Percentiles rank a stretch among this genome's conserved stretches.
Conservation (phyloP, 2,797 vertebrate genomes). For the Leucoraja ocellata region DNA sequence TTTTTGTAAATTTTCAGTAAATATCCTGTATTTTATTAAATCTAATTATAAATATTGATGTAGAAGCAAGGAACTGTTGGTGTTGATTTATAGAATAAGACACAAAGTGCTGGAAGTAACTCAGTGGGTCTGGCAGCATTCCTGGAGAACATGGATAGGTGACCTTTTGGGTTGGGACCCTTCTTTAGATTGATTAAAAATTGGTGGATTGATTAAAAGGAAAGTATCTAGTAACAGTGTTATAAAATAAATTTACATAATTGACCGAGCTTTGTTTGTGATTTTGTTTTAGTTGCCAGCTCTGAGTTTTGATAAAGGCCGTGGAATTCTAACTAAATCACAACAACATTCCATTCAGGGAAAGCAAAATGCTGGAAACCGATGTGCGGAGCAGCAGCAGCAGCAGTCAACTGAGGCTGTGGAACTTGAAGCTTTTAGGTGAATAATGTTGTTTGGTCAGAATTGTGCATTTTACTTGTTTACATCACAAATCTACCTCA, state of each 20-base stretch:
- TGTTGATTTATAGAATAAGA: no score
- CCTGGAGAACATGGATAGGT: no score
- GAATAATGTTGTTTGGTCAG: neutral
- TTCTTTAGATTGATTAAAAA: no score
- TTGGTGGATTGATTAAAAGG: neutral
- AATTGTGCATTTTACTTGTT: neutral
- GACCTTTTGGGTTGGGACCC: no score
- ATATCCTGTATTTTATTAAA: neutral
- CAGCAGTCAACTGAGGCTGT: conserved; percentile 61
- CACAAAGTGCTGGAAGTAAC: no score
- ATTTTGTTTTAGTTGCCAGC: conserved; percentile 56
- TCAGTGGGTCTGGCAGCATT: no score
- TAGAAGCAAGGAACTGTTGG: no score
- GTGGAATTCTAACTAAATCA: conserved; percentile 49
- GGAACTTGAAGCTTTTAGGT: conserved; percentile 79
- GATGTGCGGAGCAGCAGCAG: conserved; percentile 48
- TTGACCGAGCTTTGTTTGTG: conserved; percentile 19
- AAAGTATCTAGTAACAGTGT: neutral
- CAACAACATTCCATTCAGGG: conserved; percentile 45
- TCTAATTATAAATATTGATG: neutral
- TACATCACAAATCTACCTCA: neutral
- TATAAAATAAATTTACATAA: neutral
- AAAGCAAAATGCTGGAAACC: conserved; percentile 48
- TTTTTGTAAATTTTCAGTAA: neutral
- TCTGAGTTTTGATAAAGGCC: conserved; percentile 52